Evolutionary conservation across 2,113 vertebrate species (phyloP), one percentile per base, ranked within the genome.

Genomic region (Triplophysa rosa): DNA sequence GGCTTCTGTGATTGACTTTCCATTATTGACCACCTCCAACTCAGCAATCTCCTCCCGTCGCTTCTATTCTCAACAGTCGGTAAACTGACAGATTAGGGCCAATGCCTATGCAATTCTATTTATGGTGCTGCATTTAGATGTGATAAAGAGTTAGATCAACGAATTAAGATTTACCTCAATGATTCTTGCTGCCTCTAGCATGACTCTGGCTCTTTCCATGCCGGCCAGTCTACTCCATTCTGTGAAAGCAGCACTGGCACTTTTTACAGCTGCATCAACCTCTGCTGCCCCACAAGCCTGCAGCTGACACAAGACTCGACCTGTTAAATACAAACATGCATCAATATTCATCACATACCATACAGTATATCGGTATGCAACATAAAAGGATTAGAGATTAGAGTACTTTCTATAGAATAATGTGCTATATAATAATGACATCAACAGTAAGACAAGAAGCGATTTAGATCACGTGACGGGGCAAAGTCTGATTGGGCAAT

Each of bases 1-100:
- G 24, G 97, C 95, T 86, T 99, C 97, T 2, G 94, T 94, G 88
- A 99, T 92, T 62, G 96, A 96, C 84, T 99, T 99, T 29, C 97
- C 97, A 0, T 98, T 98, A 87, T 98, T 96, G 87, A 96, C 91
- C 49, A 95, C 95, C 87, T 99, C 97, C 81, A 95, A 61, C 29
- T 91, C 90, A 14, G 96, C 97, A 11, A 99, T 95, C 72, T 95
- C 94, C 2, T 96, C 95, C 87, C 87, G 93, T 84, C 83, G 95
- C 92, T 92, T 94, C 90, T 84, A 71, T 77, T 40, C 65, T 80
- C 16, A 40, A 54, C 47, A 76, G 75, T 21, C 54, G 71, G 8
- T 47, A 26, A 42, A 33, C 52, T 45, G 52, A 29, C 1, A 21
- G 33, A 72, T 75, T 63, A 64, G 77, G 61, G 67, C n/a, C 33